Evolutionary conservation across 2,113 vertebrate genomes (phyloP).

Genomic region (Mesembrinibis cayennensis): DNA sequence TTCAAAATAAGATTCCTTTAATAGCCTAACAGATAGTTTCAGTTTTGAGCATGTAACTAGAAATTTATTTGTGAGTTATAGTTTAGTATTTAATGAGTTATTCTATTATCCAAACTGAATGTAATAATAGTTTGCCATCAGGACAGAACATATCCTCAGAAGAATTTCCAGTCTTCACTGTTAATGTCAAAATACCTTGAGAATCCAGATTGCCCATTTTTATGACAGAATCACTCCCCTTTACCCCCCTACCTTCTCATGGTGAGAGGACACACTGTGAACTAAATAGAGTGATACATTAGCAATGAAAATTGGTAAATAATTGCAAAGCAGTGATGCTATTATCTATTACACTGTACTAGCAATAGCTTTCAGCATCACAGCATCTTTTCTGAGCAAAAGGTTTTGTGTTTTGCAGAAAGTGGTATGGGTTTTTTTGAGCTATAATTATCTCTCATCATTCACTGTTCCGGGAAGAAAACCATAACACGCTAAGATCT

Average conservation of each 20-base stretch:
- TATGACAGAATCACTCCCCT: neutral
- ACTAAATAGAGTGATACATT: neutral
- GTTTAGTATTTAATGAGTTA: neutral
- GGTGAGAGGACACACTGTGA: neutral
- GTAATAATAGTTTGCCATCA: neutral
- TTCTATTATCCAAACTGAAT: neutral
- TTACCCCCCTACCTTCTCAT: neutral
- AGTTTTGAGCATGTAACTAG: neutral
- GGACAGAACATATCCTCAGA: neutral
- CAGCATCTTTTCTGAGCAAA: neutral
- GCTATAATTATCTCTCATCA: neutral
- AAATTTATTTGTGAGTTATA: neutral
- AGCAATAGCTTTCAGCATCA: neutral
- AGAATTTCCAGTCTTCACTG: neutral
- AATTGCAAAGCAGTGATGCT: neutral
- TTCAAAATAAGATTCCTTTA: neutral
- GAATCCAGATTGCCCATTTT: neutral
- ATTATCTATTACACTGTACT: neutral
- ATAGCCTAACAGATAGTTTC: neutral
- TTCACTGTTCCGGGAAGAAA: neutral
- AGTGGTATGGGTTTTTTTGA: neutral
- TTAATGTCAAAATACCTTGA: neutral
- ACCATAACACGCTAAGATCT: neutral
- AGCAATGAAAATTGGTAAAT: neutral
- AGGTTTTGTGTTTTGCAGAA: neutral